These are phyloP conservation scores for Arnoldichthys spilopterus DNA, from an alignment of 2,797 vertebrate genomes.

Conservation along the genomic window DNA sequence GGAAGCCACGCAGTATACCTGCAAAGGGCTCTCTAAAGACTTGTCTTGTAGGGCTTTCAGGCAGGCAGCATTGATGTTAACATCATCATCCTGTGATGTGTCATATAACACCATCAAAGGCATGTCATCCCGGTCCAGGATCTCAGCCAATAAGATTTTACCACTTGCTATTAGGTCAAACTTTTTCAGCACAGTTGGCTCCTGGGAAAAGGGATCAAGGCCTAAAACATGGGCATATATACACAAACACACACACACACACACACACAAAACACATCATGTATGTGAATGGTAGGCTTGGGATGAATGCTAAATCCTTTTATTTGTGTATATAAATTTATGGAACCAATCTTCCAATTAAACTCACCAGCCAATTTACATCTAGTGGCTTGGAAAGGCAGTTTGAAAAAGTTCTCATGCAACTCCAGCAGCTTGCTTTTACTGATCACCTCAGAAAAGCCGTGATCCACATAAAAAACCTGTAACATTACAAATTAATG, in stretches of 20 bases:
- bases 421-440: constrained; percentile 86
- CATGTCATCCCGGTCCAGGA: constrained; percentile 81
- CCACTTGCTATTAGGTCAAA: constrained; percentile 89
- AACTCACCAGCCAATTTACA: constrained; percentile 93
- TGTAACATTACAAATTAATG: constrained; percentile 60
- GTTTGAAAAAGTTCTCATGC: constrained; percentile 82
- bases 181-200: constrained; percentile 84
- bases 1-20: constrained; percentile 75
- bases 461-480: constrained; percentile 94
- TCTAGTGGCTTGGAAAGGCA: constrained; percentile 94
- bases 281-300: neutral
- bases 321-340: neutral
- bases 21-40: constrained; percentile 82
- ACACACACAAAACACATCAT: neutral
- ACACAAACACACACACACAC: neutral
- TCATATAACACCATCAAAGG: constrained; percentile 93
- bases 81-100: constrained; percentile 94
- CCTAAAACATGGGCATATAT: constrained; percentile 72
- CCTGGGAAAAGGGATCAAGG: constrained; percentile 88
- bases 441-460: constrained; percentile 89
- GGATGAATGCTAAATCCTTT: neutral
- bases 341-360: neutral
- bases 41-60: constrained; percentile 88
- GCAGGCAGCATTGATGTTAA: constrained; percentile 94
- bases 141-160: constrained; percentile 92